Evolutionary conservation across 2,888 invertebrate species (phyloP), one percentile per base, ranked within the genome.

Genomic region (Caenorhabditis japonica): DNA sequence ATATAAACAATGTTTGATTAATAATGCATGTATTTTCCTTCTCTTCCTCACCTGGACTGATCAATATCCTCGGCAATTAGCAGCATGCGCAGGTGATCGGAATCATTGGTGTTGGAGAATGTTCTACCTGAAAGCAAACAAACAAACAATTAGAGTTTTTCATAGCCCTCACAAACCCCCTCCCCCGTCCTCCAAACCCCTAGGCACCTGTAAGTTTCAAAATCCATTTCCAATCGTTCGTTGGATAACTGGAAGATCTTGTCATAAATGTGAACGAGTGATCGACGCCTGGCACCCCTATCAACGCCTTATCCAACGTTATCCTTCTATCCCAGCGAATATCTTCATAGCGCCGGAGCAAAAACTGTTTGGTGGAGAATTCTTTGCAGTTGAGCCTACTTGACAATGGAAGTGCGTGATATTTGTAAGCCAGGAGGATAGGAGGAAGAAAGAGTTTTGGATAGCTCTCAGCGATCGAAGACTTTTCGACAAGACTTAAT

Each of bases 401-500:
- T 4, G 86, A 78, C 49, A 89, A 80, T 0, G 89, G 87, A 30
- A 89, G 83, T 2, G 89, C 88, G 51, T 89, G 88, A 76, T 85
- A 89, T 70, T 89, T 89, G 84, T 89, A 89, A 4, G 89, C 89
- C 41, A 84, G 73, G 71, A 88, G 84, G 39, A 89, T 84, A 58
- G 87, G 83, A 3, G 87, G 87, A 60, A 87, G 87, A 75, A 89
- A 88, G 19, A 88, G 76, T 13, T 86, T 85, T 13, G 85, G 83
- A 72, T 88, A 83, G 46, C 84, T 52, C 44, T 83, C 83, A n/a
- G 84, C 69, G 7, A 95, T 89, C 0, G 93, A 93, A 25, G 92
- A 92, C 13, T 94, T 89, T 49, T 95, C 89, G 25, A 97, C 88
- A 85, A 93, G 92, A 0, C 94, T 93, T 76, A 97, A 88, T 88